Base-by-base conservation (phyloP, 2,797 vertebrate genomes). In the Tachyglossus aculeatus region DNA sequence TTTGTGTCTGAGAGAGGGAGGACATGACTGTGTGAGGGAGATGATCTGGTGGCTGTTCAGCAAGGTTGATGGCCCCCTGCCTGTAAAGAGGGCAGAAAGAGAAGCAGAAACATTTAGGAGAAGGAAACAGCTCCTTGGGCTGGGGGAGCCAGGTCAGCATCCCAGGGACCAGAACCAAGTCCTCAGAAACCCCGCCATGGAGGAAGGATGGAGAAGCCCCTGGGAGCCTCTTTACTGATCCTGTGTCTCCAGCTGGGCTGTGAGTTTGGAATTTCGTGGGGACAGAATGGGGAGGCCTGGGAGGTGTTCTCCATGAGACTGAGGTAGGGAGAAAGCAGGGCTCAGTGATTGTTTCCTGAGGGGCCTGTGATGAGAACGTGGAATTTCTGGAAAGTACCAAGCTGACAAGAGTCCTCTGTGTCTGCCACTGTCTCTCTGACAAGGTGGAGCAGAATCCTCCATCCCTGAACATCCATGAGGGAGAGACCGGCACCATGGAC, bases 161-260 rank as follows among this genome's bases (percentile, higher is more conserved):
- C 9, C 14, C n/a, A 39, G 59, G 36, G 5, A 2, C 18, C 29
- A 33, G 34, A 34, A 10, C 31, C 52, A 7, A 29, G 14, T 47
- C 50, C 21, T 55, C 10, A 16, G 39, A 12, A 25, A 18, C 11
- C 33, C n/a, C 25, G 24, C 15, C 11, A 6, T 32, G 38, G 21
- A 19, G 53, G 38, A 22, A 19, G 13, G 44, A 74, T 81, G 62
- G 39, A 43, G 33, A 57, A 9, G 19, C n/a, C 6, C 38, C 11
- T 64, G 16, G 19, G 43, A 3, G 3, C 9, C 10, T 34, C 22
- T 16, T 29, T 73, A 43, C 29, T 77, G 52, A 14, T 73, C 34
- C n/a, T 76, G 19, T 76, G 64, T n/a, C 40, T 70, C 12, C 34
- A 24, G 9, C 12, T 65, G 19, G n/a, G 34, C 39, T 41, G 74